Percentiles rank a stretch among this genome's conserved stretches.
Evolutionary conservation across 2,888 invertebrate genomes (phyloP).

Genomic region (Exephanes ischioxanthus): DNA sequence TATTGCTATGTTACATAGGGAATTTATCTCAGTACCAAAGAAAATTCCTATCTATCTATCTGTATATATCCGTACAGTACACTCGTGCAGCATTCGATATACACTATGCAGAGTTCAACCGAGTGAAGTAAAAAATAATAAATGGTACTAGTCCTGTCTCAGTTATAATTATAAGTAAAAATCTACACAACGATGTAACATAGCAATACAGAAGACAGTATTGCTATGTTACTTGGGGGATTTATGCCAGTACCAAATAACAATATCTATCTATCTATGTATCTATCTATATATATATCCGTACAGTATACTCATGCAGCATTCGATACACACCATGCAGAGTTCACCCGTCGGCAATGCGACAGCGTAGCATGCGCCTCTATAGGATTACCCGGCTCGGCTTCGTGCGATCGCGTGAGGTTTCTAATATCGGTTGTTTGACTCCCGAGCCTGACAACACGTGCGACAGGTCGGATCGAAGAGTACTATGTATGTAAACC

Average conservation of each 20-base stretch:
- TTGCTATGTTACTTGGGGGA: too few relatives aligned
- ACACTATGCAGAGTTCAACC: neutral
- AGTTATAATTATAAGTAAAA: too few relatives aligned
- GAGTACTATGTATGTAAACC: neutral
- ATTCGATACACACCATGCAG: neutral
- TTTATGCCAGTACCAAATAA: too few relatives aligned
- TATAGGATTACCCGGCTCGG: constrained; percentile 8
- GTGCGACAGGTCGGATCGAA: neutral
- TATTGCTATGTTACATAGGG: too few relatives aligned
- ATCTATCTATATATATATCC: neutral
- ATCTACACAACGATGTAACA: too few relatives aligned
- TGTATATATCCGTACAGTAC: neutral
- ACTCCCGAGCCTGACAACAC: neutral
- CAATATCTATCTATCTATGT: too few relatives aligned
- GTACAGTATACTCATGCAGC: neutral
- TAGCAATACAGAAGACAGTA: too few relatives aligned
- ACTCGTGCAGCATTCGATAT: too few relatives aligned
- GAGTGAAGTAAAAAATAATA: too few relatives aligned
- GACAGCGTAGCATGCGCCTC: neutral
- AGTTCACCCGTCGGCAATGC: constrained; percentile 8
- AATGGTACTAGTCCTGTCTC: too few relatives aligned
- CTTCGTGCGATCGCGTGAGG: constrained; percentile 30
- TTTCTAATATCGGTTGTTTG: constrained; percentile 33
- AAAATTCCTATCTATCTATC: too few relatives aligned
- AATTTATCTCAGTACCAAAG: too few relatives aligned